phyloP scores from a whole-genome alignment of 1,140 invertebrate genomes.

The Capitella teleta region DNA sequence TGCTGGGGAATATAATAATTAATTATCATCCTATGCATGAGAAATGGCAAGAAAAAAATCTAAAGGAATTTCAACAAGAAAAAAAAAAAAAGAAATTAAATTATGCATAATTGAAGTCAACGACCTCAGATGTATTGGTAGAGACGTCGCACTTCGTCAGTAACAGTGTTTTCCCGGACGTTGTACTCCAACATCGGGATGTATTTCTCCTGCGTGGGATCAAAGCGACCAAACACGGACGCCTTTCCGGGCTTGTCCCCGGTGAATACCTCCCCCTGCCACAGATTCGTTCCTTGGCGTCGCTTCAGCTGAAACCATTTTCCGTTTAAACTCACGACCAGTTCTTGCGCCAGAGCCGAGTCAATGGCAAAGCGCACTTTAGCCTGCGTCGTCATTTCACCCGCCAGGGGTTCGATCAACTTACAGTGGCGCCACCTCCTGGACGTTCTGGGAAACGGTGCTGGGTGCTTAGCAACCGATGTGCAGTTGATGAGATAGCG shows the following conservation, averaged over 20 bases:
- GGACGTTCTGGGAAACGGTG: constrained; percentile 32
- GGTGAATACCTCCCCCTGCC: constrained; percentile 31
- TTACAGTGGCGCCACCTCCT: constrained; percentile 34
- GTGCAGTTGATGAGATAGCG: constrained; percentile 31
- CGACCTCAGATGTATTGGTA: too few relatives aligned
- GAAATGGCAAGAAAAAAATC: too few relatives aligned
- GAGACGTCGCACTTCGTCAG: too few relatives aligned
- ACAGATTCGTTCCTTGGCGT: constrained; percentile 17
- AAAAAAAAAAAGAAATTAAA: too few relatives aligned
- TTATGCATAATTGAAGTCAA: too few relatives aligned
- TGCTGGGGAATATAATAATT: too few relatives aligned
- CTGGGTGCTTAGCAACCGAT: constrained; percentile 24
- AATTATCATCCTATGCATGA: too few relatives aligned
- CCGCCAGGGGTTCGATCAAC: constrained; percentile 34
- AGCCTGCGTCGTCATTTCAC: constrained; percentile 26
- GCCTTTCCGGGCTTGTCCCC: constrained; percentile 15
- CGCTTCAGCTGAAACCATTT: constrained; percentile 32
- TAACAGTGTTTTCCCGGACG: too few relatives aligned
- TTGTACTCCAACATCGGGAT: constrained; percentile 10
- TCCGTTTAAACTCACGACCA: constrained; percentile 26
- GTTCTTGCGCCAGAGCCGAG: constrained; percentile 31
- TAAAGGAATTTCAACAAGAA: too few relatives aligned
- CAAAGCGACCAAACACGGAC: constrained; percentile 10
- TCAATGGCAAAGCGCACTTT: constrained; percentile 23
- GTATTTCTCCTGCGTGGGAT: constrained; percentile 7